phyloP scores from a whole-genome alignment of 1,140 invertebrate species.

The Parasteatoda tepidariorum region DNA sequence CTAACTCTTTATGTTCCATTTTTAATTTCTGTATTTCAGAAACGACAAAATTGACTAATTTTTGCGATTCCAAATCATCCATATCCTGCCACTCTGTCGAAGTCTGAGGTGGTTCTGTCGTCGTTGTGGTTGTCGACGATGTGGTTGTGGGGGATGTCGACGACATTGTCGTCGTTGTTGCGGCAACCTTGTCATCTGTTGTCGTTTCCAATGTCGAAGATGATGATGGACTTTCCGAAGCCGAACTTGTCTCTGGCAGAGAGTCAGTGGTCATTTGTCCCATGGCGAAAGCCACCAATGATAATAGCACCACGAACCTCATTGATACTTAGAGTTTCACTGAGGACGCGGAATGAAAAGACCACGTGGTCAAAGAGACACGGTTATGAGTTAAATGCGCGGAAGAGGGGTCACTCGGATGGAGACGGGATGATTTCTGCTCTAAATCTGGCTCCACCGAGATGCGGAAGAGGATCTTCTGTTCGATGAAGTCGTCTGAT shows the following conservation, averaged over 20 bases:
- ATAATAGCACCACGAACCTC: not conserved
- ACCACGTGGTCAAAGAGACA: not conserved
- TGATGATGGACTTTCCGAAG: not conserved
- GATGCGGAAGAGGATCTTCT: conserved; percentile 40
- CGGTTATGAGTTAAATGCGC: not conserved
- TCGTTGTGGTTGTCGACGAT: not conserved
- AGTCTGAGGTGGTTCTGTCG: not conserved
- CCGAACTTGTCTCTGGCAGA: not conserved
- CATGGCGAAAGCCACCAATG: not conserved
- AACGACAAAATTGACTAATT: conserved; percentile 52
- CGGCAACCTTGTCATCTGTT: not conserved
- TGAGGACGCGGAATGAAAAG: not conserved
- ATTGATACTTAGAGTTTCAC: not conserved
- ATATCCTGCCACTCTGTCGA: conserved; percentile 51
- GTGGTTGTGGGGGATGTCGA: not conserved
- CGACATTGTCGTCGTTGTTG: not conserved
- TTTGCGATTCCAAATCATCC: conserved; percentile 42
- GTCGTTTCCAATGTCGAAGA: not conserved
- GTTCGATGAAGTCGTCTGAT: not conserved
- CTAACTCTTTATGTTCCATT: conserved; percentile 55
- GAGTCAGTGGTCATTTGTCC: conserved; percentile 13
- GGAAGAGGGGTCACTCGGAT: conserved; percentile 6
- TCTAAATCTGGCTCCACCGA: conserved; percentile 23
- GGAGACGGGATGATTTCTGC: conserved; percentile 20
- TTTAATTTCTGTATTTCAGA: conserved; percentile 55